phyloP scores from a whole-genome alignment of 2,888 invertebrate species.

The Calameuta idolon region DNA sequence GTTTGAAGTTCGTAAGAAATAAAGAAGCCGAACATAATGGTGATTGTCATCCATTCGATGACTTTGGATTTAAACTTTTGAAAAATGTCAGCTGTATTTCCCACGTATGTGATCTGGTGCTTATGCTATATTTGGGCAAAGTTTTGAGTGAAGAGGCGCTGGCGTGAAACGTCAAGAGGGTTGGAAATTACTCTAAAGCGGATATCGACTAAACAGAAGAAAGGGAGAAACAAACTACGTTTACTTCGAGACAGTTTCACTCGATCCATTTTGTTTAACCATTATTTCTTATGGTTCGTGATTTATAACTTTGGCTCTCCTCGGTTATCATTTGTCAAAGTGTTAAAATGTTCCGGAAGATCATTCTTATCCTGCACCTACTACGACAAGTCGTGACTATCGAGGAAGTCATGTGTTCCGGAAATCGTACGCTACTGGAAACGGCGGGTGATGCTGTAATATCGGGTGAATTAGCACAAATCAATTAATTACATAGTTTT shows the following conservation, averaged over 20 bases:
- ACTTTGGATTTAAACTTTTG: background rate
- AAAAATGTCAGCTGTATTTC: background rate
- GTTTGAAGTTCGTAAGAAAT: background rate
- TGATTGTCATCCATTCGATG: background rate
- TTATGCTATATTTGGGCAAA: background rate
- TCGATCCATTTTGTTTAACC: background rate
- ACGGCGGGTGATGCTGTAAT: conserved; percentile 57
- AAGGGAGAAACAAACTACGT: conserved; percentile 15
- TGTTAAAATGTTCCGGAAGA: conserved; percentile 1
- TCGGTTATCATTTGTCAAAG: background rate
- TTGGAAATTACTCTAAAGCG: conserved; percentile 8
- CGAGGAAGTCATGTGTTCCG: conserved; percentile 37
- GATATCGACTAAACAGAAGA: conserved; percentile 50
- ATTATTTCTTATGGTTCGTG: background rate
- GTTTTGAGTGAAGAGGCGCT: background rate
- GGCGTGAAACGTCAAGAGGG: background rate
- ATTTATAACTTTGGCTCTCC: background rate
- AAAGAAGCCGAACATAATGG: background rate
- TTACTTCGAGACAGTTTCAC: background rate
- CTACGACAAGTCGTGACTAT: background rate
- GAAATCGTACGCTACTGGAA: conserved; percentile 54
- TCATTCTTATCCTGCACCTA: background rate
- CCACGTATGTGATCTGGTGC: background rate
- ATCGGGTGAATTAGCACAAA: conserved; percentile 45
- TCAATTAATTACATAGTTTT: background rate